Evolutionary conservation across 2,888 invertebrate species (phyloP), one percentile per base, ranked within the genome.

Genomic region (Tipula lateralis): DNA sequence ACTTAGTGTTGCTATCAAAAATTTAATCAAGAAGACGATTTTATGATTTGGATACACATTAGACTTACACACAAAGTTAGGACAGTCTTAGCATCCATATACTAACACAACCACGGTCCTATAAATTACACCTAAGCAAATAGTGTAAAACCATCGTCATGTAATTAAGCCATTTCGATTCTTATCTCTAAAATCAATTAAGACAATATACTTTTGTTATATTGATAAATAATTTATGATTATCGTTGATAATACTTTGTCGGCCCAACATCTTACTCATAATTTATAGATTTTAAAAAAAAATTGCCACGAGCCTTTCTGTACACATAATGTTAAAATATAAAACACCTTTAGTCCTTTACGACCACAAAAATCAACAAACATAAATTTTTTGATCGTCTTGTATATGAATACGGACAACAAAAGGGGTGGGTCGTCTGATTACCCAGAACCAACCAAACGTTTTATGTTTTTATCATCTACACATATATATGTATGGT

Each of bases 331-430:
- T 12, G 66, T 66, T 66, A 50, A 6, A 24, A 66, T 2, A 66
- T 12, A 66, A 66, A 66, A 66, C 66, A 66, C 66, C 66, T 66
- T 66, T 66, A 66, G 24, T 24, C 24, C 66, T 9, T 66, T 66
- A 66, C 66, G 66, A 66, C 9, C 24, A 66, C 66, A 66, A 66
- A 66, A 66, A 66, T 66, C 66, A 66, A 66, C 66, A 66, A 66
- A 66, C 66, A 24, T 66, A 66, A 66, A 66, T 66, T 66, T 7
- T 16, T n/a, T n/a, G 66, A 24, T 66, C 24, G 24, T 50, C 12
- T 24, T 66, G 66, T 24, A 13, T 13, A 32, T 32, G n/a, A 66
- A 66, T 24, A 66, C 12, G 66, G 2, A 50, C 44, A 50, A 50
- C n/a, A 66, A 66, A 66, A 66, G 66, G 66, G 66, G 66, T 66